These are phyloP conservation scores for Liasis olivaceus DNA, from an alignment of 2,797 vertebrate species.

Conservation along the genomic window DNA sequence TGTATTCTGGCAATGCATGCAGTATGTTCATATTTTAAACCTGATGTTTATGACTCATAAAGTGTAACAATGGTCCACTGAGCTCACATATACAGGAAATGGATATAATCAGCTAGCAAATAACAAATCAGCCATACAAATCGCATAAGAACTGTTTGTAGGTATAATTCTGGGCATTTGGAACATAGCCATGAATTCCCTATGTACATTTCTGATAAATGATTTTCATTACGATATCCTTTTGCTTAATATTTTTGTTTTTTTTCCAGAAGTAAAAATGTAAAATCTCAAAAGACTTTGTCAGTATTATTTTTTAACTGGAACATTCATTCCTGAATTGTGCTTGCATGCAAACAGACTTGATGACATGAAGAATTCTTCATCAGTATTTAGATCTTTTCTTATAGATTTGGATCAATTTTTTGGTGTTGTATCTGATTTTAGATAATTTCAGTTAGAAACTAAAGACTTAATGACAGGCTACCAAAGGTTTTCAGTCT, in stretches of 20 bases:
- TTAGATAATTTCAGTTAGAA: neutral
- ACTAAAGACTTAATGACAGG: neutral
- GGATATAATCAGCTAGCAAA: constrained; percentile 22
- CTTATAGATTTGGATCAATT: neutral
- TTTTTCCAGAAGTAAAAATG: neutral
- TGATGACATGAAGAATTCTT: neutral
- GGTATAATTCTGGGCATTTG: neutral
- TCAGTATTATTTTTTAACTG: neutral
- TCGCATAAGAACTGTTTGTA: neutral
- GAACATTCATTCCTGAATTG: neutral
- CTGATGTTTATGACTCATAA: constrained; percentile 34
- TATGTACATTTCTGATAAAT: neutral
- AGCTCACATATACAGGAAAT: constrained; percentile 20
- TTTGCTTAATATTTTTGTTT: neutral
- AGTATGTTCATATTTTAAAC: constrained; percentile 25
- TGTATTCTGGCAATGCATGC: neutral
- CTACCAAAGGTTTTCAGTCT: neutral
- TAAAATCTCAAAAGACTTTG: neutral
- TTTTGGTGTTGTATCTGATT: neutral
- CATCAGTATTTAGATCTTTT: neutral
- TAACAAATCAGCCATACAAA: constrained; percentile 14
- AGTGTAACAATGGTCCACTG: constrained; percentile 21
- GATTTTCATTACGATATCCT: neutral
- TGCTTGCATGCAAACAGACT: neutral
- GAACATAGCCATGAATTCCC: neutral